phyloP scores from a whole-genome alignment of 2,888 invertebrate species.

The Athetis lepigone region DNA sequence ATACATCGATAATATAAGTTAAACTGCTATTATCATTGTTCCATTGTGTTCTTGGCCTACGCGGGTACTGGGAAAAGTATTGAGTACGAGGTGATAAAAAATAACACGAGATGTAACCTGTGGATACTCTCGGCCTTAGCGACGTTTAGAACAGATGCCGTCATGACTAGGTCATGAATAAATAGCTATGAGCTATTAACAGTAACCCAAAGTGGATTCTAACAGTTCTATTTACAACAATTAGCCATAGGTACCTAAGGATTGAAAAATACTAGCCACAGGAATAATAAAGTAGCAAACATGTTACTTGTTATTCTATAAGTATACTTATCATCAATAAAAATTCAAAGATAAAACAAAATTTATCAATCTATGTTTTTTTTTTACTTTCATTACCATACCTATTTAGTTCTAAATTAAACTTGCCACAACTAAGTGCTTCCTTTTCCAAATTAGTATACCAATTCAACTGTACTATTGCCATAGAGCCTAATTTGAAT shows the following conservation, averaged over 20 bases:
- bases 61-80: slow-evolving; percentile 11
- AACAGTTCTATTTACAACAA: neutral
- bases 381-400: slow-evolving; percentile 4
- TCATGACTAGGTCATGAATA: slow-evolving; percentile 37
- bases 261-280: neutral
- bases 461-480: slow-evolving; percentile 41
- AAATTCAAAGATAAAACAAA: neutral
- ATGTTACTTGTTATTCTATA: neutral
- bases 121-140: slow-evolving; percentile 46
- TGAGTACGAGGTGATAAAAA: slow-evolving; percentile 39
- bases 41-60: slow-evolving; percentile 37
- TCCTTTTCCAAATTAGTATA: slow-evolving; percentile 24
- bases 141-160: slow-evolving; percentile 39
- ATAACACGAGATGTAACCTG: slow-evolving; percentile 51
- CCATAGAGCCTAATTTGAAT: slow-evolving; percentile 52
- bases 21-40: slow-evolving; percentile 53
- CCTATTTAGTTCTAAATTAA: slow-evolving; percentile 21
- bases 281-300: neutral
- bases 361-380: neutral
- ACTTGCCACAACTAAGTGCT: slow-evolving; percentile 11
- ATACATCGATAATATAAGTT: slow-evolving; percentile 57
- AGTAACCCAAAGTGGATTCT: too few relatives aligned
- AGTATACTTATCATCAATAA: neutral
- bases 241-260: neutral
- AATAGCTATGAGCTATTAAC: too few relatives aligned